A percentile compares a stretch with the other conserved stretches of the same genome.
phyloP scores from a whole-genome alignment of 2,113 vertebrate species.

The Myotis brandtii region DNA sequence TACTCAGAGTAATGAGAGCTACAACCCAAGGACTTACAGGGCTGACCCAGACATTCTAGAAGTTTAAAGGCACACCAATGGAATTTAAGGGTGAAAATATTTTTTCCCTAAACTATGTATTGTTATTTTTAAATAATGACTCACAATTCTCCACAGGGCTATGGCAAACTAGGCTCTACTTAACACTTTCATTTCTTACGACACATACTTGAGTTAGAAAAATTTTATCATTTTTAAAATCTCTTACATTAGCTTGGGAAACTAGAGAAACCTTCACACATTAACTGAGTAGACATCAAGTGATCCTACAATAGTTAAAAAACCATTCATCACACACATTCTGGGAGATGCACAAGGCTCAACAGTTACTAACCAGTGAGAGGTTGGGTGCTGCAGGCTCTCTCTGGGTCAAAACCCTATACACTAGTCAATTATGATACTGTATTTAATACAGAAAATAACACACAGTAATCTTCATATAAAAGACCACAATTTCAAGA shows the following conservation, averaged over 20 bases:
- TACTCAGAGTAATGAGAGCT: not conserved
- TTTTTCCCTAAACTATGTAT: not conserved
- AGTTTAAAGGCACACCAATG: not conserved
- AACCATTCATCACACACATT: not conserved
- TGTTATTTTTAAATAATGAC: not conserved
- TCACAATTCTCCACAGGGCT: not conserved
- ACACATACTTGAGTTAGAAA: not conserved
- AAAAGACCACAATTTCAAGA: not conserved
- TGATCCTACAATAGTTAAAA: not conserved
- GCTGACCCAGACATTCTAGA: not conserved
- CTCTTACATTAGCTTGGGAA: not conserved
- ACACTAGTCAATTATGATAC: not conserved
- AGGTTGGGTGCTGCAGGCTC: not conserved
- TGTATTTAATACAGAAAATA: not conserved
- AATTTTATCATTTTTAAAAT: not conserved
- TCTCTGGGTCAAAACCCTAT: not conserved
- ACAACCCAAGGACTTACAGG: not conserved
- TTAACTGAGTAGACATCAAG: not conserved
- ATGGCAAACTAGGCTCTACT: not conserved
- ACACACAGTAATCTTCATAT: not conserved
- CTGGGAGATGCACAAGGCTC: not conserved
- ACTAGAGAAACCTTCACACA: slow-evolving; percentile 18
- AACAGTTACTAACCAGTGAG: not conserved
- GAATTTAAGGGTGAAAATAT: not conserved
- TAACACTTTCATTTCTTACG: slow-evolving; percentile 21